Evolutionary conservation across 2,113 vertebrate genomes (phyloP), one percentile per base, ranked within the genome.

Genomic region (Mirounga angustirostris): DNA sequence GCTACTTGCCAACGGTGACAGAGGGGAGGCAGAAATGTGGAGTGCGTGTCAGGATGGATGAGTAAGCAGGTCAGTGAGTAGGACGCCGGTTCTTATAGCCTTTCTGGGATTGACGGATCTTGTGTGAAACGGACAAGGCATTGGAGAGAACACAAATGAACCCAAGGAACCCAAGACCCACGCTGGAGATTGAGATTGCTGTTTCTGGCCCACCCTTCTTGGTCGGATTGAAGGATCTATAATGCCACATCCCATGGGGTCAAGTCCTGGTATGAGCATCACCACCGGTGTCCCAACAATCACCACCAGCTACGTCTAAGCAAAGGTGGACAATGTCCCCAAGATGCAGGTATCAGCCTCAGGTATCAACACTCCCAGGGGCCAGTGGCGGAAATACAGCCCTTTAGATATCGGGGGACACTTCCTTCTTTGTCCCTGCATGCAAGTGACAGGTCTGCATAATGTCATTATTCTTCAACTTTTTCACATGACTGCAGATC

Each of bases 51-150:
- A 79, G 58, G 58, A 61, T 7, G 3, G 21, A 24, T 61, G 40
- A 16, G 13, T 18, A 12, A 26, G 43, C 40, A n/a, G 56, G 40
- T 63, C 88, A 19, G 14, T 78, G 58, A 78, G 58, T 24, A 63
- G 14, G 26, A 24, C 2, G 4, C 5, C 0, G 4, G 0, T 50
- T 30, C 56, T 24, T 50, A 5, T 18, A 50, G 6, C 5, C 2
- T 26, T 6, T 33, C 12, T 15, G 30, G 8, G 58, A 46, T 13
- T 1, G 0, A 24, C 7, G 5, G 14, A 63, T 36, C 30, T 36
- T 61, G 30, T 36, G 24, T 36, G 59, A n/a, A 11, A 33, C 6
- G 28, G 36, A 59, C 26, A 24, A 10, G 54, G 54, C 26, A 11
- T 6, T 15, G 50, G 50, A 33, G 5, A 61, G 7, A 33, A 56